These are phyloP conservation scores for Reticulitermes lucifugus DNA, from an alignment of 2,888 invertebrate genomes.

Conservation along the genomic window DNA sequence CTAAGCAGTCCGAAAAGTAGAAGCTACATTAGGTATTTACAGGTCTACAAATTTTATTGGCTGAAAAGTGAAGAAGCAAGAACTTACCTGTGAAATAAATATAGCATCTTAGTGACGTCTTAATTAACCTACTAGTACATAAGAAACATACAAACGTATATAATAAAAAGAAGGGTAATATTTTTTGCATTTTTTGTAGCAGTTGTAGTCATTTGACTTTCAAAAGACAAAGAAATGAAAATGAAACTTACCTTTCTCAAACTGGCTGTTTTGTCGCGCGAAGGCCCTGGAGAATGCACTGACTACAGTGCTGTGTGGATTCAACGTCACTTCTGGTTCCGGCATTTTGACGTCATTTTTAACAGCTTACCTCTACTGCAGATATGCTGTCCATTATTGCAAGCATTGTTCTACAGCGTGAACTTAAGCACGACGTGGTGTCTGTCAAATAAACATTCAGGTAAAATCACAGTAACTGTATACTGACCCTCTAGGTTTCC, in stretches of 20 bases:
- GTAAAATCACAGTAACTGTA: background rate
- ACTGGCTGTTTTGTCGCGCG: constrained; percentile 36
- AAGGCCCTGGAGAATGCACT: constrained; percentile 40
- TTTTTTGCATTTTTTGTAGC: no score
- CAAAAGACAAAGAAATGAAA: background rate
- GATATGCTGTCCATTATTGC: background rate
- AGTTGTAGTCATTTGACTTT: background rate
- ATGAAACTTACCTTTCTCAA: constrained; percentile 23
- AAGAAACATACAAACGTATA: no score
- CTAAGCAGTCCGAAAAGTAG: no score
- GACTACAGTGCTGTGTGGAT: background rate
- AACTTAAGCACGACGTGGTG: background rate
- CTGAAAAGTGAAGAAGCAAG: no score
- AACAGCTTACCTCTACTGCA: background rate
- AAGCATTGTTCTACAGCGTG: background rate
- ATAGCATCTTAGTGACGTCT: no score
- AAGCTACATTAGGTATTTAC: no score
- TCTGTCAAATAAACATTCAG: background rate
- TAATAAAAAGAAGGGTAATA: no score
- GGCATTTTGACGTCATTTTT: background rate
- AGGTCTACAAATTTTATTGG: no score
- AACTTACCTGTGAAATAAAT: no score
- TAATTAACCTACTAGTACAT: no score
- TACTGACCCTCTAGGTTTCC: background rate
- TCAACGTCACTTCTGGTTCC: background rate